Base-by-base conservation (phyloP, 2,797 vertebrate species). In the Amblyopsis hoosieri region DNA sequence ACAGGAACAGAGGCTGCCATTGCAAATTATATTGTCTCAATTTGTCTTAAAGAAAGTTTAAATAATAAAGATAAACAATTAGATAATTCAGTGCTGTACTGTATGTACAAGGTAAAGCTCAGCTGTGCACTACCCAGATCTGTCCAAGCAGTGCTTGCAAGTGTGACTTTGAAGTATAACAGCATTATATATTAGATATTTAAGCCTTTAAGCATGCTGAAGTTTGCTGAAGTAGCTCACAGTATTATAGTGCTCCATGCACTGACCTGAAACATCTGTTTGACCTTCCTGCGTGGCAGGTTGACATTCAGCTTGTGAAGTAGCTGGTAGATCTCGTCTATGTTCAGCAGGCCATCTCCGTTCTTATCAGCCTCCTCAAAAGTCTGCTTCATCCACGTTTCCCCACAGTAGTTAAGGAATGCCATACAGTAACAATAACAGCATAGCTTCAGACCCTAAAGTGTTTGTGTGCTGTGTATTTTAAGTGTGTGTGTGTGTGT, bases 341-440 rank as follows among this genome's bases (percentile, higher is more conserved):
- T 99, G 83, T 96, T 98, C 76, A 99, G 80, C 42, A 98, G 86
- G 3, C 98, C 98, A 0, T 99, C 98, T 0, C 98, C 96, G 0
- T 99, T 99, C 89, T 96, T 99, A 86, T 99, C 98, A 0, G 98
- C 98, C 76, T 99, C 97, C 85, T 99, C 93, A 54, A 99, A 99
- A 2, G 97, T 99, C 88, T 98, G 97, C 71, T 97, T 99, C 89
- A 99, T 95, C 97, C 97, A 99, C 69, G 89, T 99, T 19, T 33
- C 56, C 42, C 37, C 75, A 76, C 31, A 57, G 8, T 1, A 1
- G 74, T 95, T 94, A 96, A 98, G 92, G 93, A 93, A 91, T 90
- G 56, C 11, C 1, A 11, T 12, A 11, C 19, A 31, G 17, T 23
- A 45, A 17, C 19, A 49, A 3, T 3, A 47, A 31, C 9, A 13